Evolutionary conservation across 1,140 invertebrate species (phyloP).

Genomic region (Bombus cullumanus): DNA sequence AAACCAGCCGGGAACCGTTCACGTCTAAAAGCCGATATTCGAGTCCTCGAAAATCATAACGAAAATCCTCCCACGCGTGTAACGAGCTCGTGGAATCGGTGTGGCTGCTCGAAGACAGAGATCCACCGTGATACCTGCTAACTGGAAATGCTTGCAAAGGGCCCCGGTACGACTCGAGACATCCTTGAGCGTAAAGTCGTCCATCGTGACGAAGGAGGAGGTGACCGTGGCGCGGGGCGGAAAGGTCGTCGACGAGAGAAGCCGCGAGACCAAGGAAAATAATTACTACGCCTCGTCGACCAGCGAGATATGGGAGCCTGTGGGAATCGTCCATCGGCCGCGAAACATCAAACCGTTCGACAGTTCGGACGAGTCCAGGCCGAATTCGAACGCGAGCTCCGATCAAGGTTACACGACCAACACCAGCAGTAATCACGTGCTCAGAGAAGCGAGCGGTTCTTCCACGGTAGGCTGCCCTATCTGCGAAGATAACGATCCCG

Average conservation of each 20-base stretch:
- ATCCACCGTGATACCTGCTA: constrained; percentile 63
- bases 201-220: constrained; percentile 89
- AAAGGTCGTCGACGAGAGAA: constrained; percentile 88
- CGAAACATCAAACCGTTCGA: constrained; percentile 80
- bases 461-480: constrained; percentile 72
- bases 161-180: constrained; percentile 89
- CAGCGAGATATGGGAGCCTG: constrained; percentile 88
- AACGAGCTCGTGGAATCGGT: background rate
- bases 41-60: background rate
- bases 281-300: constrained; percentile 88
- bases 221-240: constrained; percentile 88
- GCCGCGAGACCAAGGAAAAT: constrained; percentile 89
- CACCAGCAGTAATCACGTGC: constrained; percentile 77
- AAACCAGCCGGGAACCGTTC: too few relatives aligned
- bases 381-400: constrained; percentile 81
- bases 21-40: too few relatives aligned
- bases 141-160: constrained; percentile 74
- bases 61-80: background rate
- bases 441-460: constrained; percentile 72
- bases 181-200: constrained; percentile 88
- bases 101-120: background rate
- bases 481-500: constrained; percentile 74
- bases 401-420: constrained; percentile 81
- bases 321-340: constrained; percentile 82
- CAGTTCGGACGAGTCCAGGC: constrained; percentile 79